Evolutionary conservation across 2,888 invertebrate species (phyloP).

Genomic region (Patella depressa): DNA sequence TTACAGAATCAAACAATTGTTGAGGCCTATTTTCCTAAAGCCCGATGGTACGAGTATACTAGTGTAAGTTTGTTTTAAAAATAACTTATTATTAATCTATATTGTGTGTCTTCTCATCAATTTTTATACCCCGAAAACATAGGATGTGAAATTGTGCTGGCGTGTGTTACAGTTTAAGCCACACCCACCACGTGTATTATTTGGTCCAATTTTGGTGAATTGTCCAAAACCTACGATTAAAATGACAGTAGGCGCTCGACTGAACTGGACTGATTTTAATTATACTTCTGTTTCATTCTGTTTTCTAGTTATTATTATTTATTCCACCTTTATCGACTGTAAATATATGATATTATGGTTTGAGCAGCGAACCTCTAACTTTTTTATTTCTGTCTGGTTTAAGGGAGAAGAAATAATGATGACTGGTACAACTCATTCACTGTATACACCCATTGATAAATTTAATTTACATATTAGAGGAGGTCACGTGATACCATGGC

Average conservation of each 20-base stretch:
- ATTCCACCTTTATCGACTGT: too few species aligned
- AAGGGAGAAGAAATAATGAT: conserved; percentile 27
- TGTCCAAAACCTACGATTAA: too few species aligned
- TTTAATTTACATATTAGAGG: conserved; percentile 78
- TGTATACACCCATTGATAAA: conserved; percentile 77
- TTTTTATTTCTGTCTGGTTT: neutral
- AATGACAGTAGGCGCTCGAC: too few species aligned
- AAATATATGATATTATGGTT: neutral
- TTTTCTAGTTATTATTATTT: too few species aligned
- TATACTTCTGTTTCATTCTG: too few species aligned
- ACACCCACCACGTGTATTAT: too few species aligned
- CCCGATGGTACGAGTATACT: conserved; percentile 66
- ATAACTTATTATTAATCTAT: neutral
- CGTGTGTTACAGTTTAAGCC: too few species aligned
- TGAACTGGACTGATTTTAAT: too few species aligned
- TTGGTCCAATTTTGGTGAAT: too few species aligned
- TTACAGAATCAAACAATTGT: conserved; percentile 48
- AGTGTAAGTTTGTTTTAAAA: conserved; percentile 43
- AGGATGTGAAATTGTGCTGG: too few species aligned
- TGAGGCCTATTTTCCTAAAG: conserved; percentile 68
- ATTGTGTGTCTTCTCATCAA: neutral
- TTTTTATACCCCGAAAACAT: neutral
- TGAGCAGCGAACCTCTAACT: neutral
- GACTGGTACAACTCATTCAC: conserved; percentile 24
- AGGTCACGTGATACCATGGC: conserved; percentile 80